phyloP scores from a whole-genome alignment of 2,113 vertebrate genomes.

The Antennarius striatus region DNA sequence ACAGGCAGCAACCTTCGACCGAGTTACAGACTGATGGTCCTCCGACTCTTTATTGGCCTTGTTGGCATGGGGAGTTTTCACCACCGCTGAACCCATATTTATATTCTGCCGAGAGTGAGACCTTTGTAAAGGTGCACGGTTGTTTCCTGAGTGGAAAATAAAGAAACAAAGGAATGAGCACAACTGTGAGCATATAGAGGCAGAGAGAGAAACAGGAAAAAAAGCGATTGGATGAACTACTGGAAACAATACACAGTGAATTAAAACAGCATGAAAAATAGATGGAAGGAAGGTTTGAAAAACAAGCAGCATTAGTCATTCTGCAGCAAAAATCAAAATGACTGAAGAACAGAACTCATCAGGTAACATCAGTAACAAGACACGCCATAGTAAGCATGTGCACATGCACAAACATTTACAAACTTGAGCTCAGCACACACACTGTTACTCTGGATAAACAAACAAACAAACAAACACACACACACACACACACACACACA shows the following conservation, averaged over 20 bases:
- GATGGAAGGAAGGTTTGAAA: constrained; percentile 1
- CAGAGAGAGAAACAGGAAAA: no score
- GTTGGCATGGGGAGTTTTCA: constrained; percentile 80
- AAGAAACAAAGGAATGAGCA: constrained; percentile 40
- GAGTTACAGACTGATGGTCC: constrained; percentile 70
- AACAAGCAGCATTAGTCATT: constrained; percentile 11
- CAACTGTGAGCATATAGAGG: neutral
- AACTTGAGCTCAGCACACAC: neutral
- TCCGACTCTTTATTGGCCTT: constrained; percentile 85
- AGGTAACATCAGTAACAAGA: constrained; percentile 4
- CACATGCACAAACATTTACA: constrained; percentile 15
- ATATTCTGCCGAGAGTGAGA: constrained; percentile 84
- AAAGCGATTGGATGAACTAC: neutral
- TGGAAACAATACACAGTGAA: constrained; percentile 16
- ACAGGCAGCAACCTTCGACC: constrained; percentile 45
- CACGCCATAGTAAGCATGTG: constrained; percentile 2
- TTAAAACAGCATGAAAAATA: constrained; percentile 21
- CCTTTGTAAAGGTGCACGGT: constrained; percentile 87
- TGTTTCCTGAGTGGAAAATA: constrained; percentile 86
- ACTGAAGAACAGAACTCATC: neutral
- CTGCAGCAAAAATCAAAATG: constrained; percentile 2
- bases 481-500: constrained; percentile 15
- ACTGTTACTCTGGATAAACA: neutral
- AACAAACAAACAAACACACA: neutral
- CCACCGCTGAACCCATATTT: constrained; percentile 75